Base-by-base conservation (phyloP, 2,113 vertebrate genomes). In the Zapus hudsonius region DNA sequence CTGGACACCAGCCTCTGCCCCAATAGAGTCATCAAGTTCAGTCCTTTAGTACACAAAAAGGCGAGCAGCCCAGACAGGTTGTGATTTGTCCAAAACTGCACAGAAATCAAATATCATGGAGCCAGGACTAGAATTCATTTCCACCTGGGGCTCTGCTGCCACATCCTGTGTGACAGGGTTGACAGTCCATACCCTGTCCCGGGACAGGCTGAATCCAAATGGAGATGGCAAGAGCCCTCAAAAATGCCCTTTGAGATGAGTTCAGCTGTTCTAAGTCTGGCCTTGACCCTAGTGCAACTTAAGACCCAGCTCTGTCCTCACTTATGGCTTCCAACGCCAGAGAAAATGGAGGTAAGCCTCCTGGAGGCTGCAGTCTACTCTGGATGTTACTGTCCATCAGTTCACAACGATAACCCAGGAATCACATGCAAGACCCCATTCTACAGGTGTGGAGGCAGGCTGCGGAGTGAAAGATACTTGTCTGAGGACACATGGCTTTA, bases 1-100 rank as follows among this genome's bases (percentile, higher is more conserved):
- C 31, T 40, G 73, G 72, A n/a, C n/a, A 72, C 47, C 31, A 69
- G 70, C 70, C 76, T 91, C 88, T 74, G 74, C n/a, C n/a, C 36
- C 40, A n/a, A 16, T 12, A 61, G 36, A 89, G 38, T 80, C 80
- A 81, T 88, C 83, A 64, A 78, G 70, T 57, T 79, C 31, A 90
- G 17, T 80, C 23, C 44, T 33, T 75, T 59, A 47, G 15, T 40
- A 73, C 36, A 80, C 72, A 87, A 66, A 92, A 80, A 90, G 52
- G 33, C 38, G 47, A 82, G 74, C 25, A 81, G 72, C 27, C 23
- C 89, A 94, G 93, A 96, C 67, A 92, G 36, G 52, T 55, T 63
- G 69, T 36, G 67, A 89, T 38, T 90, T 84, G 76, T 57, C 64
- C 25, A 72, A 92, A 52, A 75, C 74, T 75, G 92, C 86, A 87